A percentile compares a stretch with the other conserved stretches of the same genome.
phyloP scores from a whole-genome alignment of 1,140 invertebrate species.

The Alviniconcha marisindica region DNA sequence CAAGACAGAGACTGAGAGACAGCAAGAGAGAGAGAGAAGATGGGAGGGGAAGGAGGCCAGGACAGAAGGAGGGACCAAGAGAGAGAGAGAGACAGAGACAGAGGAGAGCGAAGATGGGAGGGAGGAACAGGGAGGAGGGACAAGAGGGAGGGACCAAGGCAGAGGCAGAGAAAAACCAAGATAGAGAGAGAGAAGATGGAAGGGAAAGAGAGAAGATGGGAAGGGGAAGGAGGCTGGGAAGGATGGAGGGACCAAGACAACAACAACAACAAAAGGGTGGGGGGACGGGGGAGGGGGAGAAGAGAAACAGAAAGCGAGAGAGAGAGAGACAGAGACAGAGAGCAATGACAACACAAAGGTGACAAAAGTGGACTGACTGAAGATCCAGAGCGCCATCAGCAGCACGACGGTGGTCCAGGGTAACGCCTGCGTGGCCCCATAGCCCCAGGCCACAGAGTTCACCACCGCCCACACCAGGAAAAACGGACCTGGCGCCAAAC shows the following conservation, averaged over 20 bases:
- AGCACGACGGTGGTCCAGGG: constrained; percentile 78
- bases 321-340: background rate
- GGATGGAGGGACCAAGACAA: background rate
- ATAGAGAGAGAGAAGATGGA: too few relatives aligned
- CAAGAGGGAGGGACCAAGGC: too few relatives aligned
- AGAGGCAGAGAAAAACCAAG: too few relatives aligned
- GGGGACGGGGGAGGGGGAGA: too few relatives aligned
- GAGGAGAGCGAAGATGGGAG: background rate
- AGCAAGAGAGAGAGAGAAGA: background rate
- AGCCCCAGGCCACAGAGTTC: constrained; percentile 78
- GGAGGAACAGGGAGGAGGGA: background rate
- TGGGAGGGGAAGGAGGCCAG: background rate
- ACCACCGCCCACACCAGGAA: constrained; percentile 79
- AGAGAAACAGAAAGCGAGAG: background rate
- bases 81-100: background rate
- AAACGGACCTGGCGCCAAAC: constrained; percentile 76
- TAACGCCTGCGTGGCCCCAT: constrained; percentile 79
- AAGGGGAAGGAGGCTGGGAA: background rate
- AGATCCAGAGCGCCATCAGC: constrained; percentile 78
- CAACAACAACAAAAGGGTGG: background rate
- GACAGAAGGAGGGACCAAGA: background rate
- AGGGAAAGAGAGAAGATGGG: background rate
- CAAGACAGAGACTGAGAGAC: background rate
- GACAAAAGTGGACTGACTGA: constrained; percentile 73
- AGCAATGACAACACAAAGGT: background rate